phyloP scores from a whole-genome alignment of 1,140 invertebrate genomes.

The Propsilocerus akamusi region DNA sequence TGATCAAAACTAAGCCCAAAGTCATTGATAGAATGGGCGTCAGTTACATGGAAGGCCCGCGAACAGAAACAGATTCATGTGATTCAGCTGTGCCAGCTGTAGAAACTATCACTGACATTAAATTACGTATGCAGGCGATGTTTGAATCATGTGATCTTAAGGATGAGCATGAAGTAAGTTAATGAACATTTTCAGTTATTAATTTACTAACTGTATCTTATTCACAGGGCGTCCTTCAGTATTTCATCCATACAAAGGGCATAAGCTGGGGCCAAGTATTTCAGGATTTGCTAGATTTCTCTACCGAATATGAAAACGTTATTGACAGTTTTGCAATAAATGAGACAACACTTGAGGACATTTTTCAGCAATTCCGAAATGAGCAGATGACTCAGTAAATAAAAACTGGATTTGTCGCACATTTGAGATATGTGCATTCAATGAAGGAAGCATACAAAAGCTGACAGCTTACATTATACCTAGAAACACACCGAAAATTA shows the following conservation, averaged over 20 bases:
- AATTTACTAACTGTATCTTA: conserved; percentile 9
- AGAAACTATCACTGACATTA: conserved; percentile 14
- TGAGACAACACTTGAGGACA: conserved; percentile 22
- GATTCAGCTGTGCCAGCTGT: conserved; percentile 10
- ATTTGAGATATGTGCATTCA: too few relatives aligned
- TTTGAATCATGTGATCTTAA: conserved; percentile 11
- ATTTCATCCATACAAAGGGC: conserved; percentile 14
- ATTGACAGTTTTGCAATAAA: conserved; percentile 20
- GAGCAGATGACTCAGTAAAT: not conserved
- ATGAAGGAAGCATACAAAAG: too few relatives aligned
- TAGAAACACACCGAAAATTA: too few relatives aligned
- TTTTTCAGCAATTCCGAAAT: conserved; percentile 13
- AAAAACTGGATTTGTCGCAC: too few relatives aligned
- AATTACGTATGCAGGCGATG: conserved; percentile 9
- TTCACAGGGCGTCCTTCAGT: conserved; percentile 11
- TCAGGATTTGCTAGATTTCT: conserved; percentile 10
- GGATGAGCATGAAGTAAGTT: conserved; percentile 14
- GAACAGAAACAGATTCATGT: not conserved
- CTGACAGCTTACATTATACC: too few relatives aligned
- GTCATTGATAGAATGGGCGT: too few relatives aligned
- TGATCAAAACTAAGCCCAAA: conserved; percentile 18
- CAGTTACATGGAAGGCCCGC: too few relatives aligned
- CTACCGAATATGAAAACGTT: conserved; percentile 9
- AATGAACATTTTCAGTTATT: not conserved
- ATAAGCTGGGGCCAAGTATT: conserved; percentile 20